phyloP scores from a whole-genome alignment of 2,888 invertebrate species.

The Leptogaster cylindrica region DNA sequence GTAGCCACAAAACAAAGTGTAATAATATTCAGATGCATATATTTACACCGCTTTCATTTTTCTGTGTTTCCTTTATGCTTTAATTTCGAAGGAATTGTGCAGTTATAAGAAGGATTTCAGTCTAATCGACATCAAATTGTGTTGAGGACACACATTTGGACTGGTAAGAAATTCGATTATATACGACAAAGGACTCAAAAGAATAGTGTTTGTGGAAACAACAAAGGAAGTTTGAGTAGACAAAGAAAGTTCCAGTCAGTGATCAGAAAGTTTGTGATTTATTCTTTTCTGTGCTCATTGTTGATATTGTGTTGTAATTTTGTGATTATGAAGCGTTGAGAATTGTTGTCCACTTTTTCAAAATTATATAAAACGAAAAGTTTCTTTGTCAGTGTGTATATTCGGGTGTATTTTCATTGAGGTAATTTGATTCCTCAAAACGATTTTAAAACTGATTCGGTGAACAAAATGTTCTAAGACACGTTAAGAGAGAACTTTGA shows the following conservation, averaged over 20 bases:
- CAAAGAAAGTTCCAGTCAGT: slow-evolving; percentile 7
- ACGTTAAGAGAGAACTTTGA: neutral
- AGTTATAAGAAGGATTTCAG: neutral
- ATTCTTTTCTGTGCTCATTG: slow-evolving; percentile 6
- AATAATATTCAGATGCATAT: slow-evolving; percentile 12
- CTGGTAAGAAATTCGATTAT: neutral
- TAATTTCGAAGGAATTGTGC: slow-evolving; percentile 1
- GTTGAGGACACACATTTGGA: neutral
- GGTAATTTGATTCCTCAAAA: neutral
- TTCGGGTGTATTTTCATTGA: no score
- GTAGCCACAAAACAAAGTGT: slow-evolving; percentile 17
- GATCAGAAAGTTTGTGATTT: slow-evolving; percentile 11
- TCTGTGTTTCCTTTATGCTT: slow-evolving; percentile 30
- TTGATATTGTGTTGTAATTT: neutral
- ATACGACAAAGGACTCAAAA: slow-evolving; percentile 7
- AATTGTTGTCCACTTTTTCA: neutral
- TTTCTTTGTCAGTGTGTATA: no score
- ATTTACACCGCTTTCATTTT: slow-evolving; percentile 28
- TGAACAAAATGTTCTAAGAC: neutral
- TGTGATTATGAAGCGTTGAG: slow-evolving; percentile 26
- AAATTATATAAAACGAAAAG: neutral
- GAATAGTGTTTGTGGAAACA: slow-evolving; percentile 1
- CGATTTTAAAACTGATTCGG: no score
- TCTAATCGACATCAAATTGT: neutral
- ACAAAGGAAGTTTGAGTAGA: slow-evolving; percentile 7